Percentiles rank a stretch among this genome's conserved stretches.
phyloP scores from a whole-genome alignment of 2,113 vertebrate species.

The Rhinogobius similis region DNA sequence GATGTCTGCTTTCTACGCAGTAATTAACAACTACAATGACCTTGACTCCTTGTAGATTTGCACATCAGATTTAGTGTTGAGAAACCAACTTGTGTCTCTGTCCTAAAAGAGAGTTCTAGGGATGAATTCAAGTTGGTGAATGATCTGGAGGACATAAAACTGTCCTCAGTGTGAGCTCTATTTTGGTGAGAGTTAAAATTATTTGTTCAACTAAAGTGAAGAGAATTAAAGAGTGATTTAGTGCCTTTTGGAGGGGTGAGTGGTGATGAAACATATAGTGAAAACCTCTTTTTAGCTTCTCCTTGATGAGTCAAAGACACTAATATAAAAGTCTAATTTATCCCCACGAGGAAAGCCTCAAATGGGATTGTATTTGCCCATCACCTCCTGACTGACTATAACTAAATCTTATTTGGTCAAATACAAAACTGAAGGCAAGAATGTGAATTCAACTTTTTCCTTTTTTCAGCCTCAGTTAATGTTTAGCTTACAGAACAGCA shows the following conservation, averaged over 20 bases:
- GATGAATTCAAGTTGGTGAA: constrained; percentile 34
- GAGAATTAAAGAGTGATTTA: constrained; percentile 11
- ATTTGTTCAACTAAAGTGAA: constrained; percentile 62
- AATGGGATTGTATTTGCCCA: neutral
- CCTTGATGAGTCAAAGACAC: neutral
- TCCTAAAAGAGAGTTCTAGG: neutral
- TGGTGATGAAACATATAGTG: neutral
- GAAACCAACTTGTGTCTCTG: too few species aligned
- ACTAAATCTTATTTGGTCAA: neutral
- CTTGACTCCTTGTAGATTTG: neutral
- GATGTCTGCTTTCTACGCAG: too few species aligned
- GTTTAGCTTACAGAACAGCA: too few species aligned
- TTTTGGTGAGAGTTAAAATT: constrained; percentile 56
- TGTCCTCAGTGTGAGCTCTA: constrained; percentile 39
- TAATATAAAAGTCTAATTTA: constrained; percentile 59
- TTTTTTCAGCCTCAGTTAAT: too few species aligned
- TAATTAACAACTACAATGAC: too few species aligned
- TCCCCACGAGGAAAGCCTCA: constrained; percentile 21
- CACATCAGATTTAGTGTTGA: too few species aligned
- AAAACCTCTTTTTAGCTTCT: neutral
- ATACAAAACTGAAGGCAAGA: too few species aligned
- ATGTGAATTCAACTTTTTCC: too few species aligned
- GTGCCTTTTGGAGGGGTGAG: constrained; percentile 12
- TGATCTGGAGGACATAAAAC: constrained; percentile 16
- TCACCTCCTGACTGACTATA: neutral